These are phyloP conservation scores for Drepanosiphum platanoidis DNA, from an alignment of 2,888 invertebrate genomes.

Conservation along the genomic window DNA sequence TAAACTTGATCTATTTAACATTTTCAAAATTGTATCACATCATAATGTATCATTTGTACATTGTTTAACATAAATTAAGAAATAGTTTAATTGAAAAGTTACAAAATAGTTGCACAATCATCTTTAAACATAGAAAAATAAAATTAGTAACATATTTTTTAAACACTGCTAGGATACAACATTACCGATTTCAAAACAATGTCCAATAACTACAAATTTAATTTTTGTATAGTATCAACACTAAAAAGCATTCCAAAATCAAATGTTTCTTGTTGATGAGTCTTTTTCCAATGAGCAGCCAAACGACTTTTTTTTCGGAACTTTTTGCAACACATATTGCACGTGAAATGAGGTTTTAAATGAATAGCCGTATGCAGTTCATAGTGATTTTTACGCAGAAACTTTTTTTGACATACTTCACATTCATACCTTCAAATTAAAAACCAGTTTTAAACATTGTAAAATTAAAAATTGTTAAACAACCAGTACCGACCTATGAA, in stretches of 20 bases:
- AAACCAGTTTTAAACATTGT: background rate
- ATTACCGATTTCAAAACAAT: no score
- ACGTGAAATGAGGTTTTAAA: slow-evolving; percentile 65
- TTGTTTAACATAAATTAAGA: no score
- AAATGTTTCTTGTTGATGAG: slow-evolving; percentile 51
- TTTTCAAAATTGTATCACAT: no score
- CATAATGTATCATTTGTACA: no score
- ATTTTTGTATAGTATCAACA: slow-evolving; percentile 30
- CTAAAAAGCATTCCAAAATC: slow-evolving; percentile 53
- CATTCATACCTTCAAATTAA: slow-evolving; percentile 66
- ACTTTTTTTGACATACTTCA: slow-evolving; percentile 68
- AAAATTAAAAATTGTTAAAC: background rate
- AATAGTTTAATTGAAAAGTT: no score
- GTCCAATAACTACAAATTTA: slow-evolving; percentile 7
- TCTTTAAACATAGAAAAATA: no score
- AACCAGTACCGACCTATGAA: no score
- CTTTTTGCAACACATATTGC: slow-evolving; percentile 63
- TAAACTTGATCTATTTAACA: no score
- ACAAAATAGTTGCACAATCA: no score
- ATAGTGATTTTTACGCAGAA: slow-evolving; percentile 68
- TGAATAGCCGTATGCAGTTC: slow-evolving; percentile 68
- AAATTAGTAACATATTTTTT: no score
- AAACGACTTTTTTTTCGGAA: slow-evolving; percentile 61
- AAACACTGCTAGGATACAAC: no score
- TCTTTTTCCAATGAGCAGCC: slow-evolving; percentile 50